Percentiles rank a stretch among this genome's conserved stretches.
Conservation (phyloP, 2,888 invertebrate species). For the Drosophila neutralis region DNA sequence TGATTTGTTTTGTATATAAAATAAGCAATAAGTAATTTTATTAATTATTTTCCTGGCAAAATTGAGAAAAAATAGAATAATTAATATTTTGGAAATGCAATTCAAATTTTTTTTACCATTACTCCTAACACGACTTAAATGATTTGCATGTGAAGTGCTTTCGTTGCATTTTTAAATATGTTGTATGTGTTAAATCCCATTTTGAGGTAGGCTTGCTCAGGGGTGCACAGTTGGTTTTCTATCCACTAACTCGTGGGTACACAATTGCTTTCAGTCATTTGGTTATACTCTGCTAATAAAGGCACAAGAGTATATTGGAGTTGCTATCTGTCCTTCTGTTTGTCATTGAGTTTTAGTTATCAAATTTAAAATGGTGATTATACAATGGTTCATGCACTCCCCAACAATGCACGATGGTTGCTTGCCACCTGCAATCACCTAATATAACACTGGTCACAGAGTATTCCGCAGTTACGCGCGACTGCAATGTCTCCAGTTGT, state of each 20-base stretch:
- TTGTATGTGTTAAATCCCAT: not conserved
- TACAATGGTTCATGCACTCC: not conserved
- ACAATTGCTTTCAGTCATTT: slow-evolving; percentile 46
- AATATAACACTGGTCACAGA: not conserved
- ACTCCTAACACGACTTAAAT: not conserved
- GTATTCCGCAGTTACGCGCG: not conserved
- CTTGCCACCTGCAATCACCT: not conserved
- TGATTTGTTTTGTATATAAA: not conserved
- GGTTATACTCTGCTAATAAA: not conserved
- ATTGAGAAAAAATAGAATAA: not conserved
- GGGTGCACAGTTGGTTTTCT: slow-evolving; percentile 51
- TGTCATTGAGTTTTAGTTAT: not conserved
- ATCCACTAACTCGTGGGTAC: slow-evolving; percentile 50
- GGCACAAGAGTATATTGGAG: not conserved
- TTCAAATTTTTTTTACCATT: not conserved
- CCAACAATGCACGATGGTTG: no score
- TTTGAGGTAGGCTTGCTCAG: slow-evolving; percentile 17
- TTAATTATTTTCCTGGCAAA: not conserved
- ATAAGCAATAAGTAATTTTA: not conserved
- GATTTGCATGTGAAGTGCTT: not conserved
- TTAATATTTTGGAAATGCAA: not conserved
- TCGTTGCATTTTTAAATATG: not conserved
- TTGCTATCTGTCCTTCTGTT: not conserved
- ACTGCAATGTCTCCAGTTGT: not conserved
- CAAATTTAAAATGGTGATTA: not conserved